Evolutionary conservation across 2,113 vertebrate species (phyloP).

Genomic region (Numida meleagris): DNA sequence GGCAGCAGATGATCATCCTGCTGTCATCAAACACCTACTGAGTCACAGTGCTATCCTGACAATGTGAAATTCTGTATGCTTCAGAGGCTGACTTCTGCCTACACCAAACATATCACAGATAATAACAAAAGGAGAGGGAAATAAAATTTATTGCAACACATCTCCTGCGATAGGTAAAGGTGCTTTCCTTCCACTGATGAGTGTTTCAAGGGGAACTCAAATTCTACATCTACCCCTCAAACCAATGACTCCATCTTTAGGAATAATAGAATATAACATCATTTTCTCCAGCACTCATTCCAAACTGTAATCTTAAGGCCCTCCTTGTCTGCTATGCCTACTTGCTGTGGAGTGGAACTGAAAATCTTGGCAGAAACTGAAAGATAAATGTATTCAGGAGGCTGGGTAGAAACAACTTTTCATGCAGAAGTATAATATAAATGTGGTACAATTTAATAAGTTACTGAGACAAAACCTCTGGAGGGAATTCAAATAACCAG

Average conservation of each 20-base stretch:
- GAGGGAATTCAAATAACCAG: neutral
- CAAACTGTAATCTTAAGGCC: neutral
- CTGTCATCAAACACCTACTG: accelerated
- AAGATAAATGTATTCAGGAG: neutral
- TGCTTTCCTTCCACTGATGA: neutral
- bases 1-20: neutral
- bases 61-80: neutral
- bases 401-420: neutral
- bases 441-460: neutral
- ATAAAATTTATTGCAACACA: neutral
- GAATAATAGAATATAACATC: neutral
- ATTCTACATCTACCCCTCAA: neutral
- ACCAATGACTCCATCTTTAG: neutral
- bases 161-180: neutral
- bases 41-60: accelerated
- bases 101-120: neutral
- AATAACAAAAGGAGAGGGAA: slow-evolving; percentile 9
- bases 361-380: neutral
- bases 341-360: neutral
- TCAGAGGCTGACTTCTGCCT: neutral
- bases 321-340: neutral
- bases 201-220: neutral
- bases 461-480: neutral
- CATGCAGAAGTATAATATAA: neutral
- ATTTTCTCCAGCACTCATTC: slow-evolving; percentile 19